These are phyloP conservation scores for Pao palembangensis DNA, from an alignment of 2,113 vertebrate genomes.

Conservation along the genomic window DNA sequence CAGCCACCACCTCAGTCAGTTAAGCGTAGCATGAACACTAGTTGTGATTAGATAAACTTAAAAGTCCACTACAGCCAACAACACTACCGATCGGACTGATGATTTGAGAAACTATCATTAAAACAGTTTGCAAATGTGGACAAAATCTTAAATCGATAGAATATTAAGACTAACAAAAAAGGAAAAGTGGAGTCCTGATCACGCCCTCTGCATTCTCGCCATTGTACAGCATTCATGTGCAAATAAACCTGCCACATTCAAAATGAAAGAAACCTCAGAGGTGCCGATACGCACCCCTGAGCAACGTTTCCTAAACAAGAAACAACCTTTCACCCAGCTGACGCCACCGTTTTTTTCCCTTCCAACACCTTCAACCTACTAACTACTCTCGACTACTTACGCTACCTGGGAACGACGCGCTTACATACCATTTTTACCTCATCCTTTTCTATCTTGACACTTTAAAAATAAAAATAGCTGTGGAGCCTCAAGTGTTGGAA, in stretches of 20 bases:
- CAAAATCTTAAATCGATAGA: background rate
- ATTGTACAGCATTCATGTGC: conserved; percentile 50
- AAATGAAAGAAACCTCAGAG: background rate
- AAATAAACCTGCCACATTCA: conserved; percentile 41
- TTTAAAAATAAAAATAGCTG: conserved; percentile 7
- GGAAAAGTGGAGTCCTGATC: background rate
- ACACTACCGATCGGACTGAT: too few species aligned
- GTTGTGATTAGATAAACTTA: too few species aligned
- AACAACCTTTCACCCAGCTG: too few species aligned
- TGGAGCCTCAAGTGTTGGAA: conserved; percentile 4
- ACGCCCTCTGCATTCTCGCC: conserved; percentile 27
- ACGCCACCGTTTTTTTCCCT: background rate
- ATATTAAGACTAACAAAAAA: background rate
- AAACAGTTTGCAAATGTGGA: too few species aligned
- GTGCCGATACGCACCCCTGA: too few species aligned
- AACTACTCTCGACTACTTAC: conserved; percentile 19
- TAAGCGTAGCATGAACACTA: too few species aligned
- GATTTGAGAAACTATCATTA: too few species aligned
- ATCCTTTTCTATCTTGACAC: conserved; percentile 1
- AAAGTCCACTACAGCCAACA: too few species aligned
- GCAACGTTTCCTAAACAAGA: too few species aligned
- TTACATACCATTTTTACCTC: conserved; percentile 1
- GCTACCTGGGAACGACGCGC: conserved; percentile 1
- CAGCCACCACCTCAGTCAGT: too few species aligned
- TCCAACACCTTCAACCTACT: conserved; percentile 17